A percentile compares a stretch with the other conserved stretches of the same genome.
Evolutionary conservation across 2,797 vertebrate species (phyloP).

Genomic region (Peromyscus melanophrys): DNA sequence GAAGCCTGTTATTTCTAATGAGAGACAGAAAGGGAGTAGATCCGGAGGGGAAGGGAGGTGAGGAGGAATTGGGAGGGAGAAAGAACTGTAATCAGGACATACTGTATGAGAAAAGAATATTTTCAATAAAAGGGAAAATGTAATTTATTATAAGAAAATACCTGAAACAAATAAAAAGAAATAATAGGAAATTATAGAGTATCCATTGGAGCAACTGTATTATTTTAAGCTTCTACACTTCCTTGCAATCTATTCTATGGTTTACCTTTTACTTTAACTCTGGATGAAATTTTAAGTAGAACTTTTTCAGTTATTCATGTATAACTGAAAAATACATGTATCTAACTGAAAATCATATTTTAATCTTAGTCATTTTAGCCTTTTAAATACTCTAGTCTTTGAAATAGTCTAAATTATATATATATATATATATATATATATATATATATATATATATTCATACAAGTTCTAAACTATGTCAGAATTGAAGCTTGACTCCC

Average conservation of each 20-base stretch:
- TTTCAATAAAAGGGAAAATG: background rate
- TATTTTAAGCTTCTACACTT: background rate
- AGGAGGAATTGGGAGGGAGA: background rate
- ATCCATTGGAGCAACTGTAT: background rate
- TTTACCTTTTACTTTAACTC: background rate
- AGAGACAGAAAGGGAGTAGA: background rate
- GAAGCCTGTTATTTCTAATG: background rate
- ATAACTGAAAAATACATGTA: background rate
- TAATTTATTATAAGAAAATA: background rate
- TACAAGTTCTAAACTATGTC: background rate
- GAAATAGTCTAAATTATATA: background rate
- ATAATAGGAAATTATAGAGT: background rate
- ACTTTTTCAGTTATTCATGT: background rate
- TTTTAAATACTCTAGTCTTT: conserved; percentile 1
- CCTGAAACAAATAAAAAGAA: background rate
- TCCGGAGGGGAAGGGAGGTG: background rate
- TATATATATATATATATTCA: background rate
- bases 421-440: too few relatives aligned
- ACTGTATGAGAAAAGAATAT: background rate
- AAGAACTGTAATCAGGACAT: background rate
- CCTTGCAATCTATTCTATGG: background rate
- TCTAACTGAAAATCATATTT: background rate
- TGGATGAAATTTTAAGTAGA: background rate
- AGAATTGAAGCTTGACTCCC: background rate
- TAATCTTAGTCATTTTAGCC: background rate